Evolutionary conservation across 2,888 invertebrate genomes (phyloP).

Genomic region (Patella depressa): DNA sequence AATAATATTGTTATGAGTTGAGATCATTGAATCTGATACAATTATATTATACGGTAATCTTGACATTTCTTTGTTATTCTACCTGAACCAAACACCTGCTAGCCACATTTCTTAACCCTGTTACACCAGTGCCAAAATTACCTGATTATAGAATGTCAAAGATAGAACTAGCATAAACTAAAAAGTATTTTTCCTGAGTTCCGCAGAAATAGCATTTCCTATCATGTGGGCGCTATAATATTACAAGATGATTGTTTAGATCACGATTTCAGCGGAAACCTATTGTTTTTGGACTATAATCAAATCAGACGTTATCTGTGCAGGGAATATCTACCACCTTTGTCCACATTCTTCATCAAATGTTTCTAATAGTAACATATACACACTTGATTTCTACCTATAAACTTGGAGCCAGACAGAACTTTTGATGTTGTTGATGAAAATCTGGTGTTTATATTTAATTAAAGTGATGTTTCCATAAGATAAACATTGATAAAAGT

Average conservation of each 20-base stretch:
- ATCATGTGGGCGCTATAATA: neutral
- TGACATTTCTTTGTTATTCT: neutral
- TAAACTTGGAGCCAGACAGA: no score
- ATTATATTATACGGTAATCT: neutral
- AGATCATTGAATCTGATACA: no score
- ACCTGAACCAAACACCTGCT: constrained; percentile 4
- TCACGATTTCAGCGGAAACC: neutral
- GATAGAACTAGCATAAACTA: neutral
- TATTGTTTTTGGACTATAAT: constrained; percentile 5
- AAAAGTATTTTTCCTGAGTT: neutral
- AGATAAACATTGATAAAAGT: no score
- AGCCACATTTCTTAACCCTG: neutral
- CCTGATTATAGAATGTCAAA: constrained; percentile 10
- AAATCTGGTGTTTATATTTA: no score
- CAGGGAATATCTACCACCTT: neutral
- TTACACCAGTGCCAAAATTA: neutral
- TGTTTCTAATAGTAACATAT: constrained; percentile 7
- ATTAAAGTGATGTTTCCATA: no score
- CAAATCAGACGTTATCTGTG: constrained; percentile 4
- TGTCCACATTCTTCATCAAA: constrained; percentile 4
- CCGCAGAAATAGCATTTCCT: neutral
- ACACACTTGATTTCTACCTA: neutral
- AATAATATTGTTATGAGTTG: no score
- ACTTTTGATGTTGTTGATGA: no score
- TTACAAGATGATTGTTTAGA: constrained; percentile 4